Evolutionary conservation across 2,797 vertebrate genomes (phyloP).

Genomic region (Allobates femoralis): DNA sequence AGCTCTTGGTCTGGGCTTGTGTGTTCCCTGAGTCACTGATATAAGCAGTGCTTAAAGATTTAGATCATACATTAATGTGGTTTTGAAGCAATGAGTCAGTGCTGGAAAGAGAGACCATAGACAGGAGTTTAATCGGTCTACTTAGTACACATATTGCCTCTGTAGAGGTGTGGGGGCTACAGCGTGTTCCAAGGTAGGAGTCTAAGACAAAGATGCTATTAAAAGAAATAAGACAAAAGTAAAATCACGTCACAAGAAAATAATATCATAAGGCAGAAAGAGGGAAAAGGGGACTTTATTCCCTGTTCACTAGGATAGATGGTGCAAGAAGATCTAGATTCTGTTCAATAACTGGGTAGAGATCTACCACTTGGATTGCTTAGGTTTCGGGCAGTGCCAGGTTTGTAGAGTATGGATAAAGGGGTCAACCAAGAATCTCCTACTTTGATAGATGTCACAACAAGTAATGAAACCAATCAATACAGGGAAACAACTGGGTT

Average conservation of each 20-base stretch:
- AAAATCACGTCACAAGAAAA: not conserved
- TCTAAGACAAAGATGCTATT: not conserved
- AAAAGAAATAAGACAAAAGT: not conserved
- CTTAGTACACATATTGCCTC: not conserved
- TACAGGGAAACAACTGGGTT: no score
- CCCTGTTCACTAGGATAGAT: no score
- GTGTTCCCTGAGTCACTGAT: no score
- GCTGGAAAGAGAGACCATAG: not conserved
- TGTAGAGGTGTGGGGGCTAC: not conserved
- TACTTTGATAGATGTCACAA: no score
- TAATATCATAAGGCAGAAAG: not conserved
- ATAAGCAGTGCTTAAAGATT: not conserved
- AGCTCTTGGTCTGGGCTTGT: not conserved
- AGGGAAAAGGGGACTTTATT: no score
- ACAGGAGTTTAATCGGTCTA: not conserved
- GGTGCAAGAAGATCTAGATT: no score
- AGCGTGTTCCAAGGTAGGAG: not conserved
- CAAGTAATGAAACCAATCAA: no score
- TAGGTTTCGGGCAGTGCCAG: no score
- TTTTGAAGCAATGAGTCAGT: not conserved
- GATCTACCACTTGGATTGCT: no score
- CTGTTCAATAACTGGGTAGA: no score
- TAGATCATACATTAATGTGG: not conserved
- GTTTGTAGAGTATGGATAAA: no score
- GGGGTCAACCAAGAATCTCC: no score